Conservation (phyloP, 2,113 vertebrate species). For the Urocynchramus pylzowi region DNA sequence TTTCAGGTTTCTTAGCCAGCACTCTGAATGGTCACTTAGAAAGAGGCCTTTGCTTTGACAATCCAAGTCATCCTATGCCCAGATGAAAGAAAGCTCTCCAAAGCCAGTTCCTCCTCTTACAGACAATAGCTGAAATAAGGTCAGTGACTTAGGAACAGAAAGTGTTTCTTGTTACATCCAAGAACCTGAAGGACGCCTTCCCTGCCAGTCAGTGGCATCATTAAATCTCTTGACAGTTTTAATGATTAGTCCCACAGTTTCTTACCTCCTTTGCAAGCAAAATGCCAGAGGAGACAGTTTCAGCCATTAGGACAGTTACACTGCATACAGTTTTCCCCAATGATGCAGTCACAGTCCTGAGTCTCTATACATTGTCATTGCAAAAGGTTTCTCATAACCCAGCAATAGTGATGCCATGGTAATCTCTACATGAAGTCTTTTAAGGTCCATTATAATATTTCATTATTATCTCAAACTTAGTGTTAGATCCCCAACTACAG, state of each 20-base stretch:
- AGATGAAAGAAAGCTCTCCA: constrained; percentile 3
- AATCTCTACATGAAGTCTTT: neutral
- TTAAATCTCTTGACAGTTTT: neutral
- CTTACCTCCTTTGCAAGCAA: neutral
- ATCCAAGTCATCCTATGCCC: neutral
- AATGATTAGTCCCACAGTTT: neutral
- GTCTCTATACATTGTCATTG: neutral
- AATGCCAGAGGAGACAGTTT: neutral
- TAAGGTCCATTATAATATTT: neutral
- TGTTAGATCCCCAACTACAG: neutral
- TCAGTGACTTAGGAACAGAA: neutral
- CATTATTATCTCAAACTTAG: neutral
- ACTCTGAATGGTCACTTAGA: neutral
- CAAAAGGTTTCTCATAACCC: neutral
- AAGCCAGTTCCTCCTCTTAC: neutral
- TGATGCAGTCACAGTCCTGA: neutral
- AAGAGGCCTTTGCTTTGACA: neutral
- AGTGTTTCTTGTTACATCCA: neutral
- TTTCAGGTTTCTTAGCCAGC: neutral
- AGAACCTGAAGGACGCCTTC: neutral
- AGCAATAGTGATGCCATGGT: neutral
- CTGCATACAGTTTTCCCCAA: neutral
- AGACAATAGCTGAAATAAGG: constrained; percentile 18
- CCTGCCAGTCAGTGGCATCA: neutral
- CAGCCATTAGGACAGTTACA: neutral